A percentile compares a stretch with the other conserved stretches of the same genome.
These are phyloP conservation scores for Heliopora coerulea DNA, from an alignment of 92 coral and sea anemone species.

Conservation along the genomic window DNA sequence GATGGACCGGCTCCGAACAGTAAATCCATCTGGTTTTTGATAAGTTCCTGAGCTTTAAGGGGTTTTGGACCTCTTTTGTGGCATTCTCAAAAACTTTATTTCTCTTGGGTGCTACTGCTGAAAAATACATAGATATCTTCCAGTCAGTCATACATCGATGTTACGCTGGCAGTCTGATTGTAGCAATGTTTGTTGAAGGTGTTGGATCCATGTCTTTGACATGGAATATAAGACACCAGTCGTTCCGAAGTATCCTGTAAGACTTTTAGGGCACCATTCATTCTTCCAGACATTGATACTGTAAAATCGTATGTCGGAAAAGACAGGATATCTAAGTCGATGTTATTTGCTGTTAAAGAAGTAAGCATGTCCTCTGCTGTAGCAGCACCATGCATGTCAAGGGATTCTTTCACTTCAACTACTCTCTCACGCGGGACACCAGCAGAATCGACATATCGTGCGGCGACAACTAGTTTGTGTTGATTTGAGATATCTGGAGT, in stretches of 20 bases:
- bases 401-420: conserved; percentile 28
- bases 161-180: background rate
- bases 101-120: no score
- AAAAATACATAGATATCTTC: no score
- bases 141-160: background rate
- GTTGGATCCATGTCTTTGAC: no score
- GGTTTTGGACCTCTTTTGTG: background rate
- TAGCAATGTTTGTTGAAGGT: background rate
- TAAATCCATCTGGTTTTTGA: background rate
- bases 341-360: conserved; percentile 12
- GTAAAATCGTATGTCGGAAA: conserved; percentile 22
- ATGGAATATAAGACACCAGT: no score
- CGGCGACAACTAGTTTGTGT: conserved; percentile 32
- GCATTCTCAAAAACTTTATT: no score
- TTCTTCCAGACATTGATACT: conserved; percentile 34
- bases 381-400: conserved; percentile 29
- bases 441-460: conserved; percentile 20
- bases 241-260: no score
- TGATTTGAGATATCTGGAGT: conserved; percentile 33
- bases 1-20: background rate
- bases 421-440: conserved; percentile 23
- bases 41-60: background rate
- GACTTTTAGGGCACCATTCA: conserved; percentile 19
- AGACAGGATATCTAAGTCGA: conserved; percentile 7
- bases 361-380: conserved; percentile 28